phyloP scores from a whole-genome alignment of 1,140 invertebrate species.

The Bombus breviceps region DNA sequence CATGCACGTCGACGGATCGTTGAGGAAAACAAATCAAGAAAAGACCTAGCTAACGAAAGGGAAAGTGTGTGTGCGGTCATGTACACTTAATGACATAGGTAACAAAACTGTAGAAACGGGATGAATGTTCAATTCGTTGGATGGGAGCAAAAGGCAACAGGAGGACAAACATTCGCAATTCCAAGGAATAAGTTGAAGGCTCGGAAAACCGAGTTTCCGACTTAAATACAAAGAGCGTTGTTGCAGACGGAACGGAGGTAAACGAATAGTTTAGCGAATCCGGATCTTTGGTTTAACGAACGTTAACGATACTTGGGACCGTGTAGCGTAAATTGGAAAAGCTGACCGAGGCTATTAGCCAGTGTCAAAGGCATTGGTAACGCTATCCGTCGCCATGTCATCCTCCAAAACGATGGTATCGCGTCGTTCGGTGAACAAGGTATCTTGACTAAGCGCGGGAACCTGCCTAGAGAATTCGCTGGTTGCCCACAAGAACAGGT shows the following conservation, averaged over 20 bases:
- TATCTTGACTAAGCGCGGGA: slow-evolving; percentile 81
- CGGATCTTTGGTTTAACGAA: slow-evolving; percentile 11
- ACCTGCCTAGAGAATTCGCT: slow-evolving; percentile 82
- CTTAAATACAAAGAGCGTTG: not conserved
- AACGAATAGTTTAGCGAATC: not conserved
- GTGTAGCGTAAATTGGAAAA: not conserved
- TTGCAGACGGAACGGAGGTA: not conserved
- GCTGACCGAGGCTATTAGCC: slow-evolving; percentile 50
- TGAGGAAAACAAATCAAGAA: not conserved
- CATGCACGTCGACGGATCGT: not conserved
- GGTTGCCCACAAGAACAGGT: slow-evolving; percentile 95
- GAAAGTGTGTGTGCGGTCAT: not conserved
- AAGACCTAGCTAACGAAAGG: not conserved
- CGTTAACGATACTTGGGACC: not conserved
- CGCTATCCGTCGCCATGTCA: slow-evolving; percentile 56
- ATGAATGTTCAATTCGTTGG: not conserved
- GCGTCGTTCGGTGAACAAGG: slow-evolving; percentile 68
- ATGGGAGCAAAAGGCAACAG: too few relatives aligned
- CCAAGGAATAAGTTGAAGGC: not conserved
- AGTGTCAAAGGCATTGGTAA: slow-evolving; percentile 51
- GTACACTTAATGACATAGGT: too few relatives aligned
- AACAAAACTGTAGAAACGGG: not conserved
- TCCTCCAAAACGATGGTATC: slow-evolving; percentile 74
- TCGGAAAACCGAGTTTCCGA: not conserved
- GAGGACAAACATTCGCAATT: not conserved